phyloP scores from a whole-genome alignment of 2,797 vertebrate species.

The Trachurus trachurus region DNA sequence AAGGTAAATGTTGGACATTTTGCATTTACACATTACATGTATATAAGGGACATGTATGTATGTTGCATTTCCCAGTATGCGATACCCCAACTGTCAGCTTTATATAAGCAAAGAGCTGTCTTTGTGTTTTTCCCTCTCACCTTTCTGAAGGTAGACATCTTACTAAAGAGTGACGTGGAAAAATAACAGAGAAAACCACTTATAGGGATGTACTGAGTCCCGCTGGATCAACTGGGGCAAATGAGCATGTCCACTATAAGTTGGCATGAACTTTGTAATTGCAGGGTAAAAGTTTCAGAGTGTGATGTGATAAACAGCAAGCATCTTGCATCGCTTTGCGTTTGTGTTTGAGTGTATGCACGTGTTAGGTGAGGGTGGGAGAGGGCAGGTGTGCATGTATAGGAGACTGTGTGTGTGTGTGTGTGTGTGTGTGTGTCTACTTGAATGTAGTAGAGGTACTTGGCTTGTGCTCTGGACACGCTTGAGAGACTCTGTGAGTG shows the following conservation, averaged over 20 bases:
- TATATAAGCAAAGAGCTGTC: slow-evolving; percentile 49
- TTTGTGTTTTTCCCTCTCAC: slow-evolving; percentile 42
- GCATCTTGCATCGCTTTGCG: slow-evolving; percentile 26
- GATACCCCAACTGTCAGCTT: slow-evolving; percentile 58
- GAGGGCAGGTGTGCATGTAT: slow-evolving; percentile 42
- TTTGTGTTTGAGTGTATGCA: slow-evolving; percentile 25
- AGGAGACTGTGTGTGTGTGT: slow-evolving; percentile 10
- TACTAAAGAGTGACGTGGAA: slow-evolving; percentile 25
- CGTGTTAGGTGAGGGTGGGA: slow-evolving; percentile 26
- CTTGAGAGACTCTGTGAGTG: slow-evolving; percentile 81
- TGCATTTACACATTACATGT: slow-evolving; percentile 49
- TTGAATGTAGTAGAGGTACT: slow-evolving; percentile 63
- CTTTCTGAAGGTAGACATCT: slow-evolving; percentile 30
- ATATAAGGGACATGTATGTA: not conserved
- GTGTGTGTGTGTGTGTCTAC: slow-evolving; percentile 35
- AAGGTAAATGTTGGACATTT: slow-evolving; percentile 46
- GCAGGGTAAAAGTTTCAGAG: slow-evolving; percentile 45
- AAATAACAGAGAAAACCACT: slow-evolving; percentile 5
- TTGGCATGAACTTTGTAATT: slow-evolving; percentile 54
- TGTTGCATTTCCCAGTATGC: slow-evolving; percentile 35
- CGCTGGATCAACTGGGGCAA: not conserved
- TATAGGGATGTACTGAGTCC: not conserved
- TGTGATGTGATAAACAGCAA: slow-evolving; percentile 24
- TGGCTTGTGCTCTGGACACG: slow-evolving; percentile 80
- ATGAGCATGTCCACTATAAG: slow-evolving; percentile 18